A percentile compares a stretch with the other conserved stretches of the same genome.
Conservation (phyloP, 2,113 vertebrate species). For the Chinchilla lanigera region DNA sequence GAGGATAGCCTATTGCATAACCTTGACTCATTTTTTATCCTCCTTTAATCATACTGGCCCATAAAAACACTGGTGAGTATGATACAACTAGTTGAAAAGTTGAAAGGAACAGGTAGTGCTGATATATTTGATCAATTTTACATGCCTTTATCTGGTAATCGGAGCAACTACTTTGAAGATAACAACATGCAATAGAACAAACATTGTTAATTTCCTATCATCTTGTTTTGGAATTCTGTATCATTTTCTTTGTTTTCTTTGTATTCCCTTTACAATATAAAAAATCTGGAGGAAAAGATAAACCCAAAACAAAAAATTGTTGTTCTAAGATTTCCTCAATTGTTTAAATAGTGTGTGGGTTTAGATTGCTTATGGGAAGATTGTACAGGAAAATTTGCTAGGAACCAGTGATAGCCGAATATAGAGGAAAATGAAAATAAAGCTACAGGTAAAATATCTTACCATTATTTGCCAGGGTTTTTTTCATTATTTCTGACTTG, state of each 20-base stretch:
- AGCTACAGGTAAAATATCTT: not conserved
- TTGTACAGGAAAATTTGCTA: not conserved
- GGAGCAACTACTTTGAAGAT: too few relatives aligned
- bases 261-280: too few relatives aligned
- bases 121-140: too few relatives aligned
- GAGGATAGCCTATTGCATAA: rapidly evolving
- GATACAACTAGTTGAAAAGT: not conserved
- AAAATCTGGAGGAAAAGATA: too few relatives aligned
- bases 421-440: not conserved
- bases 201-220: too few relatives aligned
- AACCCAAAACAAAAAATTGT: not conserved
- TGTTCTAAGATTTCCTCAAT: not conserved
- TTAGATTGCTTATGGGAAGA: not conserved
- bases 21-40: not conserved
- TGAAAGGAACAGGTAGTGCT: too few relatives aligned
- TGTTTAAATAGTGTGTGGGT: not conserved
- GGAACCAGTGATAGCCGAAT: not conserved
- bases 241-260: too few relatives aligned
- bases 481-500: not conserved
- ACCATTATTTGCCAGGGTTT: not conserved
- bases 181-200: too few relatives aligned
- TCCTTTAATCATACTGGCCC: not conserved
- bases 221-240: too few relatives aligned
- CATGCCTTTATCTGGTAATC: too few relatives aligned
- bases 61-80: not conserved